Base-by-base conservation (phyloP, 1,140 invertebrate species). In the Drosophila sp. region DNA sequence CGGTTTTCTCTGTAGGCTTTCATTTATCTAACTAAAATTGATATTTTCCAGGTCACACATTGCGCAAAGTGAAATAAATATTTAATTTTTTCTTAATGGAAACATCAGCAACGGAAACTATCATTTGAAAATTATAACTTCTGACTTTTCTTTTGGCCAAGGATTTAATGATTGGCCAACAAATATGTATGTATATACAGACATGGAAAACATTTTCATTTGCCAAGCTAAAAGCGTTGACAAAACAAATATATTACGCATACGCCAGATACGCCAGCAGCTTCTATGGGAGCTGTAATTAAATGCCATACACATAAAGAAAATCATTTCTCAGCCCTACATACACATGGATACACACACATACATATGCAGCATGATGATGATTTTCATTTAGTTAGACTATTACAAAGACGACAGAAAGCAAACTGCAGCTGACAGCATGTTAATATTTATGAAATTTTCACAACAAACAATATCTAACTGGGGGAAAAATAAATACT, bases 391-490 rank as follows among this genome's bases (percentile, higher is more conserved):
- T 60, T 73, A 55, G 72, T 70, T 70, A 63, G 72, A 66, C 25
- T 7, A 55, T 58, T 41, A 76, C 27, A 58, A 57, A 66, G 55
- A 50, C 35, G 70, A 60, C 29, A 47, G 5, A 64, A 71, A 35
- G 58, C 63, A 63, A 71, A 65, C 57, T 73, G 79, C 74, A 77
- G 67, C 75, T 77, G 75, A 71, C 75, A 77, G 67, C 67, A 70
- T 38, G 67, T 65, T 70, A 82, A 82, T 81, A 82, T 81, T 81
- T 78, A 81, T 81, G 66, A 82, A 73, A 77, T 82, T 67, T 82
- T 70, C 70, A 47, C 70, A 73, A 72, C 70, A 81, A 77, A 67
- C 54, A 78, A 70, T 54, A 78, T 69, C 79, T 67, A 78, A 82
- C 79, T 69, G 69, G 71, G 65, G 66, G 74, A 74, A 82, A 81